Evolutionary conservation across 2,888 invertebrate genomes (phyloP).

Genomic region (Anthophora plumipes): DNA sequence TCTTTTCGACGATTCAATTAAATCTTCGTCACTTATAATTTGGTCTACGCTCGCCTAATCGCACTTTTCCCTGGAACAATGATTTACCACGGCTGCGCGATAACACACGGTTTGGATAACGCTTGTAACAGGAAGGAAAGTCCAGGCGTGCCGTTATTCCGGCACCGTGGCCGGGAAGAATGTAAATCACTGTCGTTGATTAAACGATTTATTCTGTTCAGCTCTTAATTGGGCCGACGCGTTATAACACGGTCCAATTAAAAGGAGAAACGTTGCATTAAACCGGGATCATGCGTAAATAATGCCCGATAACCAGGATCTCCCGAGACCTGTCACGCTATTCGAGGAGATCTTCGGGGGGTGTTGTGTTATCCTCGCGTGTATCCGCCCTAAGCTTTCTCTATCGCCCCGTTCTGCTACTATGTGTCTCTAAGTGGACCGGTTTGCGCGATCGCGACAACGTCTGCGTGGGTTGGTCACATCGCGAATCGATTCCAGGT

Average conservation of each 20-base stretch:
- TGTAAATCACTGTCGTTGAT: slow-evolving; percentile 78
- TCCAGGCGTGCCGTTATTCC: slow-evolving; percentile 40
- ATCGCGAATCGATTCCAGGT: slow-evolving; percentile 55
- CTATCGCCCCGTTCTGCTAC: slow-evolving; percentile 36
- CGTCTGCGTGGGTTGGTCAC: slow-evolving; percentile 38
- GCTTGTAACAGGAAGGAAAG: slow-evolving; percentile 48
- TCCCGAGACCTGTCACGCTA: slow-evolving; percentile 15
- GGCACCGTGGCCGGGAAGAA: slow-evolving; percentile 51
- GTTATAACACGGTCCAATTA: slow-evolving; percentile 77
- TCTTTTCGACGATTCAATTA: background rate
- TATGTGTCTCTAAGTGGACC: slow-evolving; percentile 56
- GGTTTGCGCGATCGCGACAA: slow-evolving; percentile 41
- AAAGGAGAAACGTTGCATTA: slow-evolving; percentile 65
- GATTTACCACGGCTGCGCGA: slow-evolving; percentile 37
- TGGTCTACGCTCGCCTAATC: background rate
- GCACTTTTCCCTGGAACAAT: slow-evolving; percentile 22
- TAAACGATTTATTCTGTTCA: slow-evolving; percentile 75
- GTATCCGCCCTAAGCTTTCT: slow-evolving; percentile 30
- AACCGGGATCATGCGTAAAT: slow-evolving; percentile 68
- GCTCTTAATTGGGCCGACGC: slow-evolving; percentile 76
- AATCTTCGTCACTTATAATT: background rate
- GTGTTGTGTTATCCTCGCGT: slow-evolving; percentile 40
- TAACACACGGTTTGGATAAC: slow-evolving; percentile 50
- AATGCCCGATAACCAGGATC: slow-evolving; percentile 46
- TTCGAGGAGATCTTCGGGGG: slow-evolving; percentile 33